Evolutionary conservation across 2,113 vertebrate genomes (phyloP), one percentile per base, ranked within the genome.

Genomic region (Onychorhynchus coronatus): DNA sequence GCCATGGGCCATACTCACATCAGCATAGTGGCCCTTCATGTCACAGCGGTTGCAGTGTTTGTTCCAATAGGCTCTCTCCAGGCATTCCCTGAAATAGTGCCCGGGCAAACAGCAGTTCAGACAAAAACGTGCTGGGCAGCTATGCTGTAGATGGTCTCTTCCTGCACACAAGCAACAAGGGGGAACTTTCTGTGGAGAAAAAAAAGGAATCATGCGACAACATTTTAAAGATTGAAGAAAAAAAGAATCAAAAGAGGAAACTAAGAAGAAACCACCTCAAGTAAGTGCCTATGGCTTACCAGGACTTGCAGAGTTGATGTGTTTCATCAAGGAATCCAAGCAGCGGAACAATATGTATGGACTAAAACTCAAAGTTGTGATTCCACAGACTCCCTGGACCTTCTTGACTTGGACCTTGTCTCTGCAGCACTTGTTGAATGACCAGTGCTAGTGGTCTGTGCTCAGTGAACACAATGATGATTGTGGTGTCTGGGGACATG

Each of bases 1-100:
- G 59, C 71, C 66, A 46, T 1, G 65, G 59, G 21, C n/a, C 63
- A 50, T 97, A 99, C 99, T 99, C 97, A 99, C 99, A 28, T 99
- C 99, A 84, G 97, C 97, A 62, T 98, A 98, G 97, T 99, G 99
- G 9, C 99, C 99, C 35, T 75, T 98, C 99, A 99, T 99, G 79
- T 94, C 84, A 82, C 99, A 99, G 88, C 99, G 99, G 63, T 98
- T 98, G 96, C 99, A 99, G 33, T 97, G 96, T 28, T 99, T 99
- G 79, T 98, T 97, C 98, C 99, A 99, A 28, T 98, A 98, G 35
- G 97, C 49, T 88, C 81, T 98, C 96, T 99, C 99, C 21, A 96
- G 96, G 94, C 99, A 99, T 19, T 98, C 98, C 33, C 86, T 91
- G 80, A 91, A 97, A 13, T 81, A 92, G 97, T 99, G 99, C 37